Evolutionary conservation across 2,888 invertebrate species (phyloP), one percentile per base, ranked within the genome.

Genomic region (Drepana falcataria): DNA sequence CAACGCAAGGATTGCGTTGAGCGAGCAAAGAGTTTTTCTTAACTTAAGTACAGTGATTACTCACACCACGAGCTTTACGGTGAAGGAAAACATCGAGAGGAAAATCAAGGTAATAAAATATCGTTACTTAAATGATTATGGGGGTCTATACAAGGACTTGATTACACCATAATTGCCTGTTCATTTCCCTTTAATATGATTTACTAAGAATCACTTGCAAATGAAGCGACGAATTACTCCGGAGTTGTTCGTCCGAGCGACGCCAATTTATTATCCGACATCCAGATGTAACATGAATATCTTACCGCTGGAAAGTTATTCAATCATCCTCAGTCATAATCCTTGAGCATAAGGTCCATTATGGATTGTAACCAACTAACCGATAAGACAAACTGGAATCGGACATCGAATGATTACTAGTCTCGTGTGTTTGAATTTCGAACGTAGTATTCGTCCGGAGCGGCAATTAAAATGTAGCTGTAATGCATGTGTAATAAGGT

Each of bases 351-450:
- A 85, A 66, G 62, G 79, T 73, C 54, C 55, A 66, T 53, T 71
- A 65, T 83, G 47, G 59, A 57, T 57, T 67, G 63, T 7, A 51
- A 35, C 35, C 48, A 48, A 55, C 49, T 57, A 67, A 67, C 66
- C 71, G 81, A 81, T 89, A 89, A 79, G 83, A 75, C 87, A 69
- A 78, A 81, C 79, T 84, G 82, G 86, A 83, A 83, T 78, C 81
- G 77, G 79, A 83, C 82, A 80, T 80, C 83, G 81, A 87, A 84
- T 90, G 91, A 91, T 90, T 90, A 90, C 89, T 85, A 86, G 85
- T 79, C 83, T 80, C 75, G 74, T 75, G 68, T 75, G 79, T 78
- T 81, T 68, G 77, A 73, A 69, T 73, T 69, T 75, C 73, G 73
- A 87, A 87, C 77, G 85, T 71, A 83, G 77, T 85, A 87, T 79